Base-by-base conservation (phyloP, 2,113 vertebrate species). In the Glaucomys volans region DNA sequence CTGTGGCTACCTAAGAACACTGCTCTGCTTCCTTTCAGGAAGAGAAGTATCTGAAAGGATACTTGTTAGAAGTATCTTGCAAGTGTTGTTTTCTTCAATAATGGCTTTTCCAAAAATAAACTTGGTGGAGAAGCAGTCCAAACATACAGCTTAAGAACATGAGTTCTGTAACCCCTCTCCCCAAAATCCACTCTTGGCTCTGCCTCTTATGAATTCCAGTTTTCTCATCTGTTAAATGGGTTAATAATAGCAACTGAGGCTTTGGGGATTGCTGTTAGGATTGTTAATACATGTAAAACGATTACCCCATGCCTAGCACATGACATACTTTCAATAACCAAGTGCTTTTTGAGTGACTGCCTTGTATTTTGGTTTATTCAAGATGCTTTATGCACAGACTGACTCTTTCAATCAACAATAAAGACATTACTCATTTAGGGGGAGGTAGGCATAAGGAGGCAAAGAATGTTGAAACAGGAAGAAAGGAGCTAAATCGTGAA, bases 191-290 rank as follows among this genome's bases (percentile, higher is more conserved):
- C 9, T 35, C 80, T 64, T 50, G 64, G 8, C 59, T 32, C 54
- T 72, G 50, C 32, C 17, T 40, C 79, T 89, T 8, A 0, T 0
- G 12, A 4, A 26, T 79, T 79, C 8, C 0, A 0, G 28, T 14
- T 80, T 86, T 90, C 71, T 87, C 54, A 37, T n/a, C 77, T 57
- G 32, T 59, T 40, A 62, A 83, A 69, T 18, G n/a, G 40, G 8
- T 32, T 44, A 37, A 28, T 35, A 28, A 50, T 32, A 52, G 22
- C 52, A 69, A 18, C 8, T 14, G 9, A 67, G 79, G 71, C 35
- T 3, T 4, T 18, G 77, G 24, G 2, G 28, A 2, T 44, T 30
- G 35, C 47, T 79, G 0, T 30, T 2, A 79, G n/a, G n/a, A 28
- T 24, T 28, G 18, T 81, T 40, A 2, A 14, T 47, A 2, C 20